A percentile compares a stretch with the other conserved stretches of the same genome.
phyloP scores from a whole-genome alignment of 2,797 vertebrate genomes.

The Acanthurus leucopareius region DNA sequence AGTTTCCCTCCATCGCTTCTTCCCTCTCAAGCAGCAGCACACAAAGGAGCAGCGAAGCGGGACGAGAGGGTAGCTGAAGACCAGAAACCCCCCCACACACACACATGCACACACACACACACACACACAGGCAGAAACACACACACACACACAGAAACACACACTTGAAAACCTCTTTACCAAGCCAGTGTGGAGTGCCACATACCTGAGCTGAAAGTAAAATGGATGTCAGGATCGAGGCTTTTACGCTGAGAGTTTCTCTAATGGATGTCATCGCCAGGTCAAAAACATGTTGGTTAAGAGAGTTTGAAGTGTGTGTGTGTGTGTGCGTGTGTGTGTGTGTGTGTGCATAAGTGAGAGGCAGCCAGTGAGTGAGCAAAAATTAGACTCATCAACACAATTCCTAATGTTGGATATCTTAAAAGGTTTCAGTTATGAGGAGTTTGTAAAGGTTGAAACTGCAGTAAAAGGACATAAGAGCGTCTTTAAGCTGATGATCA shows the following conservation, averaged over 20 bases:
- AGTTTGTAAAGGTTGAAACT: background rate
- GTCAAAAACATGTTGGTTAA: conserved; percentile 53
- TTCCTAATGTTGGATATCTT: background rate
- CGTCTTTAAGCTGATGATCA: background rate
- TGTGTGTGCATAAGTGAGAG: background rate
- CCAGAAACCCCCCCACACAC: conserved; percentile 34
- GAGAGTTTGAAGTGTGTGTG: conserved; percentile 8
- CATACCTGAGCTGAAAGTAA: conserved; percentile 72
- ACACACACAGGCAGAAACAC: no score
- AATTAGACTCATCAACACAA: background rate
- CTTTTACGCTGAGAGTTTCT: conserved; percentile 37
- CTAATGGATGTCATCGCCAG: conserved; percentile 59
- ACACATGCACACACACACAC: conserved; percentile 29
- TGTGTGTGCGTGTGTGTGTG: conserved; percentile 5
- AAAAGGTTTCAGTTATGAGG: background rate
- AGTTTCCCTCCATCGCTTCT: conserved; percentile 16
- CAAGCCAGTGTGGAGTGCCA: conserved; percentile 40
- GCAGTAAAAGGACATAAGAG: no score
- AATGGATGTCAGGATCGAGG: conserved; percentile 59
- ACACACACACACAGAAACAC: no score
- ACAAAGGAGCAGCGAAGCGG: conserved; percentile 56
- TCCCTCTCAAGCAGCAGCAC: conserved; percentile 33
- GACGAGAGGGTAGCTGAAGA: conserved; percentile 51
- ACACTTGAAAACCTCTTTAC: conserved; percentile 43
- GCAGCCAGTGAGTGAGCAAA: background rate